Conservation (phyloP, 2,113 vertebrate species). For the Typhlomys cinereus region DNA sequence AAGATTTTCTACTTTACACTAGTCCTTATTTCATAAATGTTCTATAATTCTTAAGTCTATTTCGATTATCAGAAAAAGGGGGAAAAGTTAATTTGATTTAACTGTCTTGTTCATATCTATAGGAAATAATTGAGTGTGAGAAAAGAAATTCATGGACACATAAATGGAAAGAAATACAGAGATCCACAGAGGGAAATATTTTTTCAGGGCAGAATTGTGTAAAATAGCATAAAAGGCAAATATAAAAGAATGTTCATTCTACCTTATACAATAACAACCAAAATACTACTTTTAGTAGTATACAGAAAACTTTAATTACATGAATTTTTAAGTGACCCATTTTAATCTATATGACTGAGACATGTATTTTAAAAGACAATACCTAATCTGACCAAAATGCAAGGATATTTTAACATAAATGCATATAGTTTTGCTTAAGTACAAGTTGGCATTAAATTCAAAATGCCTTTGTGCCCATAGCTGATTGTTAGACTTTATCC, state of each 20-base stretch:
- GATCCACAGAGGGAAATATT: background rate
- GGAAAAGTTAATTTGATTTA: background rate
- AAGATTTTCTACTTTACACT: background rate
- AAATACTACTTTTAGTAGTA: background rate
- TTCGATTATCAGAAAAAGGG: background rate
- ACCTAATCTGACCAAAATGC: background rate
- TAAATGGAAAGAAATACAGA: background rate
- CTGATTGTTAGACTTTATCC: background rate
- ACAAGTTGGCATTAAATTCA: background rate
- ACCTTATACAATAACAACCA: background rate
- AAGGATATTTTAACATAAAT: background rate
- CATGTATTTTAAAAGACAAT: slow-evolving; percentile 17
- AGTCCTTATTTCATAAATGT: background rate
- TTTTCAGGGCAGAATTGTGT: background rate
- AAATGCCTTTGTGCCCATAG: background rate
- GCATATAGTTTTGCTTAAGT: background rate
- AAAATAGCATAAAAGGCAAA: background rate
- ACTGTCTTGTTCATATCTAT: background rate
- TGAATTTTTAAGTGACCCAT: background rate
- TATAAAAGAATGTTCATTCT: background rate
- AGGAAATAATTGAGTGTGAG: background rate
- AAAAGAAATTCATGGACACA: background rate
- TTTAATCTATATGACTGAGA: slow-evolving; percentile 9
- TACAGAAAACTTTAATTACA: background rate
- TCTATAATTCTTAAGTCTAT: background rate